Conservation (phyloP, 2,888 invertebrate genomes). For the Diarsia brunnea region DNA sequence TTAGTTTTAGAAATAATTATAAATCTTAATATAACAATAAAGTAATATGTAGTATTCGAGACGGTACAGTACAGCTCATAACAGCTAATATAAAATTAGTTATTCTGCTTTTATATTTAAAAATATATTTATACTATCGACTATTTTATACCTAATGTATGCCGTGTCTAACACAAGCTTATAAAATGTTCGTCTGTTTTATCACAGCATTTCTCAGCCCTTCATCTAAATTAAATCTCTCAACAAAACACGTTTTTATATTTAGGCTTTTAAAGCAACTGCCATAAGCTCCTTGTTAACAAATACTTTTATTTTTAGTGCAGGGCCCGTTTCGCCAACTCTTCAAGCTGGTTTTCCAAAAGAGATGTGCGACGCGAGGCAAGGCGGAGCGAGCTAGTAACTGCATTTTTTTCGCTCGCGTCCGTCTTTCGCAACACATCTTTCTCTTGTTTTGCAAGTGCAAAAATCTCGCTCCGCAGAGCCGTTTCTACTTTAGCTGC, state of each 20-base stretch:
- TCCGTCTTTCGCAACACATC: no score
- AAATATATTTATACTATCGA: neutral
- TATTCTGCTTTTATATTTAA: no score
- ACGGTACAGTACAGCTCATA: neutral
- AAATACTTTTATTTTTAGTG: no score
- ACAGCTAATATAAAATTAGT: no score
- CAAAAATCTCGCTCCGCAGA: neutral
- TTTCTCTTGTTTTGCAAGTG: neutral
- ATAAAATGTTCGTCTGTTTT: conserved; percentile 19
- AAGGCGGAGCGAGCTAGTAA: no score
- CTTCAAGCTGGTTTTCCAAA: no score
- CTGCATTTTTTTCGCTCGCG: no score
- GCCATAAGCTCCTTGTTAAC: neutral
- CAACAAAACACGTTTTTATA: neutral
- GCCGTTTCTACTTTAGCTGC: no score
- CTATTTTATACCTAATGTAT: conserved; percentile 8
- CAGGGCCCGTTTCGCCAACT: neutral
- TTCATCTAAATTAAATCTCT: conserved; percentile 5
- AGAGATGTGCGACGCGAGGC: neutral
- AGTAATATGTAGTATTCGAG: conserved; percentile 8
- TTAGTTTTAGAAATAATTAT: neutral
- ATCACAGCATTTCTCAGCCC: conserved; percentile 50
- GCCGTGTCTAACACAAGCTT: conserved; percentile 39
- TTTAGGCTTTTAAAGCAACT: neutral
- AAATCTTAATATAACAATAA: neutral